Evolutionary conservation across 2,797 vertebrate species (phyloP).

Genomic region (Eleutherodactylus coqui): DNA sequence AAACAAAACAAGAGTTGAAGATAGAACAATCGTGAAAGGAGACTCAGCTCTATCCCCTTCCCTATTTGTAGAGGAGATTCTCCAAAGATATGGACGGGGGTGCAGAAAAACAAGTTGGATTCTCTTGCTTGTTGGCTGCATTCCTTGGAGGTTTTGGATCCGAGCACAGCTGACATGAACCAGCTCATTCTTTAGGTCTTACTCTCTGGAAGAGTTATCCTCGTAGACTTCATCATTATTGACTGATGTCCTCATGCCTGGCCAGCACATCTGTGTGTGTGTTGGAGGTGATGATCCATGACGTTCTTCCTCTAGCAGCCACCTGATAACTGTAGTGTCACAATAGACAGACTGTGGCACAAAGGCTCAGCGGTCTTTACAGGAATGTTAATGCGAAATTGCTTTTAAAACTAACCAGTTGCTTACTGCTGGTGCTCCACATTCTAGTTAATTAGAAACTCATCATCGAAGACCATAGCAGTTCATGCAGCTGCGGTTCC

Average conservation of each 20-base stretch:
- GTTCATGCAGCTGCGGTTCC: not conserved
- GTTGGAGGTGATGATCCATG: not conserved
- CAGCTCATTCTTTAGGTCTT: no score
- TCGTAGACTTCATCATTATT: not conserved
- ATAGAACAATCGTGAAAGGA: not conserved
- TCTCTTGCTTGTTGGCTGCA: no score
- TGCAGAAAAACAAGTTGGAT: no score
- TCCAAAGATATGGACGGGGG: no score
- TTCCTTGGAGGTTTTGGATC: no score
- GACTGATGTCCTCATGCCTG: not conserved
- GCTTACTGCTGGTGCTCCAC: not conserved
- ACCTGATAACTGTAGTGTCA: not conserved
- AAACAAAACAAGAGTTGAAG: no score
- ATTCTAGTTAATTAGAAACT: not conserved
- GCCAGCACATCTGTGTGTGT: not conserved
- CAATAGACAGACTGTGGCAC: not conserved
- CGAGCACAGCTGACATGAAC: no score
- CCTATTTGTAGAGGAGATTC: not conserved
- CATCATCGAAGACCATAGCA: not conserved
- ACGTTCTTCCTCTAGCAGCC: not conserved
- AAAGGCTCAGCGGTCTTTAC: not conserved
- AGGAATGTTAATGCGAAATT: not conserved
- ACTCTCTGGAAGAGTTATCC: not conserved
- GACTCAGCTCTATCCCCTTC: not conserved
- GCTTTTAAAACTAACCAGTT: not conserved